Conservation (phyloP, 2,797 vertebrate species). For the Mionectes olivaceus region DNA sequence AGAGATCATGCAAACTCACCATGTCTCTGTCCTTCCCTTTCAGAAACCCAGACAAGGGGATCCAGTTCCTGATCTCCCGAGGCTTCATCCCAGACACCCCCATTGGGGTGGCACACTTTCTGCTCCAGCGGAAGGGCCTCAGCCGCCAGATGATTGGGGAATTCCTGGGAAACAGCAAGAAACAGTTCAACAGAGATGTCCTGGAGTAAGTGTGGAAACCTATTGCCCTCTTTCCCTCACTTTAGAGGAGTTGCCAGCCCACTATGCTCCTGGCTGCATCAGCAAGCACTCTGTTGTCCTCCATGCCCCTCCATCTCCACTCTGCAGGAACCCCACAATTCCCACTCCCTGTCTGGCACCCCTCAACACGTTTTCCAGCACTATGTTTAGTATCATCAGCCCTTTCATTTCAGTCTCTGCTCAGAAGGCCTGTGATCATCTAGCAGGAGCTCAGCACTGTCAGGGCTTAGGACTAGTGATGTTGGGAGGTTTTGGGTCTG, state of each 20-base stretch:
- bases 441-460: background rate
- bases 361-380: background rate
- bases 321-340: background rate
- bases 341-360: background rate
- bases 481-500: background rate
- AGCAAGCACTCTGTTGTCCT: fast-evolving
- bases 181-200: conserved; percentile 97
- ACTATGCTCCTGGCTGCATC: background rate
- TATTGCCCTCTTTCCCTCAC: background rate
- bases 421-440: background rate
- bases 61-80: conserved; percentile 97
- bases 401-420: background rate
- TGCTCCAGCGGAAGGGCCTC: conserved; percentile 96
- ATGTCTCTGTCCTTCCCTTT: background rate
- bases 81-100: conserved; percentile 98
- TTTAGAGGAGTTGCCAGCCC: background rate
- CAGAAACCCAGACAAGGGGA: conserved; percentile 98
- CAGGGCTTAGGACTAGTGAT: background rate
- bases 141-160: conserved; percentile 99
- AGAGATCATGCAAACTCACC: background rate
- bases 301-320: background rate
- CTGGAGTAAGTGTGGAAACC: conserved; percentile 80
- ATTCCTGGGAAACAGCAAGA: conserved; percentile 98
- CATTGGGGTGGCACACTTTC: conserved; percentile 96
- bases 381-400: background rate